Evolutionary conservation across 2,113 vertebrate species (phyloP).

Genomic region (Scomber japonicus): DNA sequence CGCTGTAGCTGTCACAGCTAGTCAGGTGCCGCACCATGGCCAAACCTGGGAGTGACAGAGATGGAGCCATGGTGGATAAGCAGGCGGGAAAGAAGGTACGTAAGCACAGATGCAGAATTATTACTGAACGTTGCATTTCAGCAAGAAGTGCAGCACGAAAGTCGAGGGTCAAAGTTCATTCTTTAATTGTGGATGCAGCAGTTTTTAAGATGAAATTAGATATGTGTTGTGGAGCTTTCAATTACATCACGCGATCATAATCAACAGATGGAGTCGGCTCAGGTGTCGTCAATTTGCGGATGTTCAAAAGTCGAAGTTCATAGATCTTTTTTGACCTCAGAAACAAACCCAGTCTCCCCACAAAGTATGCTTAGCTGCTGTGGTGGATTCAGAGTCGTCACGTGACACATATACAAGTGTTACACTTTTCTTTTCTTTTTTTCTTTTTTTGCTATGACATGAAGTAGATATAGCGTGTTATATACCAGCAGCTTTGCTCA

Average conservation of each 20-base stretch:
- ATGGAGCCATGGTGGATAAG: slow-evolving; percentile 99
- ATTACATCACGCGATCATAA: too few species aligned
- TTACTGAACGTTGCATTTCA: background rate
- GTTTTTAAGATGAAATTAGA: too few species aligned
- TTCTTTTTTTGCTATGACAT: too few species aligned
- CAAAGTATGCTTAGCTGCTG: too few species aligned
- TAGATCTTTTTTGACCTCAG: background rate
- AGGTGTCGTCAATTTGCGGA: background rate
- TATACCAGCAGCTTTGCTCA: background rate
- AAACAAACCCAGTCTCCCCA: background rate
- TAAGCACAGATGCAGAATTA: background rate
- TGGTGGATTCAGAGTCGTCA: too few species aligned
- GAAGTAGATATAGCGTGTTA: too few species aligned
- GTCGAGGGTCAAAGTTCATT: background rate
- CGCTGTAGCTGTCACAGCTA: slow-evolving; percentile 88
- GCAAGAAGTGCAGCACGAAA: background rate
- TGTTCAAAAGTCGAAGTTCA: background rate
- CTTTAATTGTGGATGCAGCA: too few species aligned
- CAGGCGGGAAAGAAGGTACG: slow-evolving; percentile 95
- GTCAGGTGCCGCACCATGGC: slow-evolving; percentile 96
- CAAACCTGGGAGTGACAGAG: slow-evolving; percentile 96
- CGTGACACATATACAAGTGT: background rate
- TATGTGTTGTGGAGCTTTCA: too few species aligned
- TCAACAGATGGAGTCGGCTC: background rate
- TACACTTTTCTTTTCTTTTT: too few species aligned